A percentile compares a stretch with the other conserved stretches of the same genome.
These are phyloP conservation scores for Oncorhynchus keta DNA, from an alignment of 2,113 vertebrate species.

Conservation along the genomic window DNA sequence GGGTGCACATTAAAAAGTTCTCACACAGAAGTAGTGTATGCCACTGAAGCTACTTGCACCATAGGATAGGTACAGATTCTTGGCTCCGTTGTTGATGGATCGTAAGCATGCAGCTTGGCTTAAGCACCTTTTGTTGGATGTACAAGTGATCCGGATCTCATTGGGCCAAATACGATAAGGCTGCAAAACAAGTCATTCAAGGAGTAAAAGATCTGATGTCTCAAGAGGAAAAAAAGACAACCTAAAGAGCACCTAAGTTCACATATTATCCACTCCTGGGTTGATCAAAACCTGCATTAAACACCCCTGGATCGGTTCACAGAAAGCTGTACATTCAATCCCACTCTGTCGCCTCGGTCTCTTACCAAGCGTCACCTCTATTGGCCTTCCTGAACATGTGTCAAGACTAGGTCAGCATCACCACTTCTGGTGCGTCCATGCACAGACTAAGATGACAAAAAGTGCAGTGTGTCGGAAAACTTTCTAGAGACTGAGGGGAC, in stretches of 20 bases:
- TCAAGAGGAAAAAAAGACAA: neutral
- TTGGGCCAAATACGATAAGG: no score
- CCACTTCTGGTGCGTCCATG: neutral
- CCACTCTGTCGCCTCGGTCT: slow-evolving; percentile 2
- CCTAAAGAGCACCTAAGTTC: neutral
- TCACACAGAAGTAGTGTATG: no score
- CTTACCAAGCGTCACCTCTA: neutral
- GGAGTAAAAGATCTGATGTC: no score
- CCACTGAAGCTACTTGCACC: slow-evolving; percentile 5
- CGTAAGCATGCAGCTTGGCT: slow-evolving; percentile 49
- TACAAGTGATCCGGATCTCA: neutral
- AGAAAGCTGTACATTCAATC: slow-evolving; percentile 19
- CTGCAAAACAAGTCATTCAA: no score
- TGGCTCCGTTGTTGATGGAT: slow-evolving; percentile 36
- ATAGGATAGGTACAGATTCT: slow-evolving; percentile 37
- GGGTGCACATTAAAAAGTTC: no score
- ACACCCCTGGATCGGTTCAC: slow-evolving; percentile 10
- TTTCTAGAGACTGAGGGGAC: neutral
- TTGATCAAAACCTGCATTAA: slow-evolving; percentile 19
- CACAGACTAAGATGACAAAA: neutral
- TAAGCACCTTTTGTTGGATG: slow-evolving; percentile 53
- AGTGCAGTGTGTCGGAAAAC: neutral
- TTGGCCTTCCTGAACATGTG: neutral
- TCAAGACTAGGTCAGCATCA: neutral
- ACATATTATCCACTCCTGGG: neutral